These are phyloP conservation scores for Bostrychus sinensis DNA, from an alignment of 2,113 vertebrate species.

Conservation along the genomic window DNA sequence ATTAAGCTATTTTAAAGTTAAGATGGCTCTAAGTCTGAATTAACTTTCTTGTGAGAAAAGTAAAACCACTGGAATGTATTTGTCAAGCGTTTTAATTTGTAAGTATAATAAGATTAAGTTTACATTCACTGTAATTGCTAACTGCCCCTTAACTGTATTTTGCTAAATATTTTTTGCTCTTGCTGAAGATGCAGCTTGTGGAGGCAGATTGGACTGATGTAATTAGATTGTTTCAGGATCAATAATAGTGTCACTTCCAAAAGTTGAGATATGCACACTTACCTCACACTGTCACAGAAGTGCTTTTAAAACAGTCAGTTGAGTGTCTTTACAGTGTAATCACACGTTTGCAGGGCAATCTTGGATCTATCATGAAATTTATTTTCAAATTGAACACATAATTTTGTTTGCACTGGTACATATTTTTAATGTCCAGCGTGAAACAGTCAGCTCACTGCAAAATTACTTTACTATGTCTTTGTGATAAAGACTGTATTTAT, in stretches of 20 bases:
- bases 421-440: constrained; percentile 50
- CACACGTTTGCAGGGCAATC: constrained; percentile 22
- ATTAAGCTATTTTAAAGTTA: constrained; percentile 17
- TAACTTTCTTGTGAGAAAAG: constrained; percentile 49
- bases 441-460: constrained; percentile 42
- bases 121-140: constrained; percentile 18
- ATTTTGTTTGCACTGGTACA: constrained; percentile 67
- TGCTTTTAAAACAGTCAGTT: constrained; percentile 57
- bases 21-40: not conserved
- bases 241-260: not conserved
- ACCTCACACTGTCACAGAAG: constrained; percentile 52
- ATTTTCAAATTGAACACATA: constrained; percentile 42
- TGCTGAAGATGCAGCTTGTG: constrained; percentile 6
- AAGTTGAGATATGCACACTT: constrained; percentile 27
- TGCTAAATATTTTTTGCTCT: constrained; percentile 18
- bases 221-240: constrained; percentile 15
- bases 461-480: constrained; percentile 41
- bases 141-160: constrained; percentile 31
- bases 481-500: constrained; percentile 59
- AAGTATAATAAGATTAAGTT: constrained; percentile 15
- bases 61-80: constrained; percentile 65
- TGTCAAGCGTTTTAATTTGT: not conserved
- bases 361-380: constrained; percentile 33
- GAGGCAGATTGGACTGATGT: constrained; percentile 17
- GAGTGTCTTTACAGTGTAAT: constrained; percentile 36